Conservation (phyloP, 2,888 invertebrate genomes). For the Gymnosoma rotundatum region DNA sequence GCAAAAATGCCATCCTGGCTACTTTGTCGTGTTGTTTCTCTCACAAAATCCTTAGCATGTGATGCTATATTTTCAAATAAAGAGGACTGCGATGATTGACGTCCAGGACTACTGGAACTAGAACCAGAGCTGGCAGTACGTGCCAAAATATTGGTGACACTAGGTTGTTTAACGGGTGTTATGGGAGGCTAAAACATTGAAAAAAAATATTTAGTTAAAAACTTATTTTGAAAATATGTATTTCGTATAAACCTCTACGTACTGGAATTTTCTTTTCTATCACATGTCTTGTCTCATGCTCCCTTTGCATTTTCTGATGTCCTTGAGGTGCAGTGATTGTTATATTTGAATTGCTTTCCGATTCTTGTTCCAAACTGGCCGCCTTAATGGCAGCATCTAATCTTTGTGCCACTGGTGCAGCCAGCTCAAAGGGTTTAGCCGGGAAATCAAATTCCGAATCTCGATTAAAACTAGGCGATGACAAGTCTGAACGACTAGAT, state of each 20-base stretch:
- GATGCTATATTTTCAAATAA: constrained; percentile 93
- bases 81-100: constrained; percentile 92
- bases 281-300: constrained; percentile 67
- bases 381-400: constrained; percentile 78
- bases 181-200: constrained; percentile 73
- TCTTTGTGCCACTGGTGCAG: constrained; percentile 77
- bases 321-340: constrained; percentile 87
- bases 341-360: constrained; percentile 86
- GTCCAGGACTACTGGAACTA: constrained; percentile 83
- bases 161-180: constrained; percentile 76
- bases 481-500: constrained; percentile 88
- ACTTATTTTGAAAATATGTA: not conserved
- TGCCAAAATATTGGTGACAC: constrained; percentile 84
- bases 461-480: constrained; percentile 87
- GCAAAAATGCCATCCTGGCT: constrained; percentile 94
- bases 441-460: constrained; percentile 87
- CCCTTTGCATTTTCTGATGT: constrained; percentile 82
- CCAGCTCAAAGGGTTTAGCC: constrained; percentile 80
- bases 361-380: constrained; percentile 85
- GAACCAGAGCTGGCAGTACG: constrained; percentile 86
- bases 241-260: constrained; percentile 40
- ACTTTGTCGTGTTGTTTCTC: constrained; percentile 93
- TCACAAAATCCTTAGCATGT: constrained; percentile 94
- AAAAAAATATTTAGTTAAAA: no score
- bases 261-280: constrained; percentile 78